phyloP scores from a whole-genome alignment of 1,140 invertebrate species.

The Littorina saxatilis region DNA sequence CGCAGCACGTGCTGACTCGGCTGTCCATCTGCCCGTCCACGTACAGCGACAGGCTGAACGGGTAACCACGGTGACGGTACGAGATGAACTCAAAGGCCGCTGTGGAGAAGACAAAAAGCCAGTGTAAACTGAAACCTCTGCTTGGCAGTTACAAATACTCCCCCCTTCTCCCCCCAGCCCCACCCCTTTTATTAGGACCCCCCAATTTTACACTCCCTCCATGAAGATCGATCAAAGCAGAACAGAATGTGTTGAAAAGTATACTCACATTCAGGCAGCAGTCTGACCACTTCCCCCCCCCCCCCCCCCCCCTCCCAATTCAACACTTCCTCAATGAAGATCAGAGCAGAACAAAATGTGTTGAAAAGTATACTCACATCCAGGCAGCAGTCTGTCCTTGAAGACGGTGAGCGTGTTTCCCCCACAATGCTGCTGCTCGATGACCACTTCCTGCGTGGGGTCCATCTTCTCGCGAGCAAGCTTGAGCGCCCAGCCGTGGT shows the following conservation, averaged over 20 bases:
- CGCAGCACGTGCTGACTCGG: conserved; percentile 75
- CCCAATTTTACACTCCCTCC: not conserved
- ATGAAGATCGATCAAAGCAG: not conserved
- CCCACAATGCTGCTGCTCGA: conserved; percentile 76
- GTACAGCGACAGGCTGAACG: conserved; percentile 75
- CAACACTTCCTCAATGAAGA: not conserved
- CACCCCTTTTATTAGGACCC: not conserved
- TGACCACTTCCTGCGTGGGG: conserved; percentile 68
- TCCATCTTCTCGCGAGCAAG: conserved; percentile 66
- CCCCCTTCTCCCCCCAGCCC: not conserved
- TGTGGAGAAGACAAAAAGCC: conserved; percentile 51
- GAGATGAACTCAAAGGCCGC: conserved; percentile 73
- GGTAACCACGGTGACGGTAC: conserved; percentile 73
- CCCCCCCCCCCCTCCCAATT: not conserved
- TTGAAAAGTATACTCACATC: no score
- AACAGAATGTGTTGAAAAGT: no score
- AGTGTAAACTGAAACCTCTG: not conserved
- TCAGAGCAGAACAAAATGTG: no score
- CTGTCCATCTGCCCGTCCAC: conserved; percentile 72
- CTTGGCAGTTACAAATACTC: not conserved
- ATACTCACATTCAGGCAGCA: conserved; percentile 70
- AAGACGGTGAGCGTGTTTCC: conserved; percentile 75
- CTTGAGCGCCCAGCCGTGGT: conserved; percentile 69
- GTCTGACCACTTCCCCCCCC: conserved; percentile 33
- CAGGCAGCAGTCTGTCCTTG: conserved; percentile 66